phyloP scores from a whole-genome alignment of 2,113 vertebrate genomes.

The Protomyctophum bolini region DNA sequence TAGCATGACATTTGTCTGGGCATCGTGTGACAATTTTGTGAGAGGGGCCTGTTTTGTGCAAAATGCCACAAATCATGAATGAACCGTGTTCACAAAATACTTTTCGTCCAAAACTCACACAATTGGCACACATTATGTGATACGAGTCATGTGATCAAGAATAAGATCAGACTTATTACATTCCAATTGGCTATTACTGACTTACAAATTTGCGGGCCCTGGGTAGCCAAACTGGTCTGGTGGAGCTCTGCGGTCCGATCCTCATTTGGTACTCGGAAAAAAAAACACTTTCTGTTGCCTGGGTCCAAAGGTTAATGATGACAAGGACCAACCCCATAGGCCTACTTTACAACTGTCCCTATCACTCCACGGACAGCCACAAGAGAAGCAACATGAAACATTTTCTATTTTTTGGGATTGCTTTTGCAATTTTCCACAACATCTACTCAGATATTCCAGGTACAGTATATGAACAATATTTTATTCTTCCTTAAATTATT shows the following conservation, averaged over 20 bases:
- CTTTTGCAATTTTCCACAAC: constrained; percentile 49
- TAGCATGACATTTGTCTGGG: no score
- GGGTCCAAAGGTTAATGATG: constrained; percentile 68
- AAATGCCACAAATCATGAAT: no score
- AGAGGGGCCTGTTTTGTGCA: no score
- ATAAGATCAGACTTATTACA: no score
- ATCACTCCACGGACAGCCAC: constrained; percentile 37
- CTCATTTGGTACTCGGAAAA: no score
- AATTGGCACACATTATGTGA: no score
- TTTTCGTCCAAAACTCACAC: no score
- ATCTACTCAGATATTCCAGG: constrained; percentile 43
- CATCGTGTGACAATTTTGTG: no score
- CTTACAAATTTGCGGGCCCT: not conserved
- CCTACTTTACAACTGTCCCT: constrained; percentile 51
- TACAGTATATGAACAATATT: constrained; percentile 59
- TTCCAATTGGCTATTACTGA: no score
- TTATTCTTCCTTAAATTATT: not conserved
- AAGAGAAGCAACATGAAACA: constrained; percentile 69
- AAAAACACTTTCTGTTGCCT: not conserved
- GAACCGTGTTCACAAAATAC: no score
- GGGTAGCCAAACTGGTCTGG: not conserved
- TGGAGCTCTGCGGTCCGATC: not conserved
- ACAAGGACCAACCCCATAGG: constrained; percentile 28
- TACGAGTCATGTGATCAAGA: no score
- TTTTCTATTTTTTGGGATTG: constrained; percentile 53